Evolutionary conservation across 1,140 invertebrate genomes (phyloP).

Genomic region (Probaryconus sp.): DNA sequence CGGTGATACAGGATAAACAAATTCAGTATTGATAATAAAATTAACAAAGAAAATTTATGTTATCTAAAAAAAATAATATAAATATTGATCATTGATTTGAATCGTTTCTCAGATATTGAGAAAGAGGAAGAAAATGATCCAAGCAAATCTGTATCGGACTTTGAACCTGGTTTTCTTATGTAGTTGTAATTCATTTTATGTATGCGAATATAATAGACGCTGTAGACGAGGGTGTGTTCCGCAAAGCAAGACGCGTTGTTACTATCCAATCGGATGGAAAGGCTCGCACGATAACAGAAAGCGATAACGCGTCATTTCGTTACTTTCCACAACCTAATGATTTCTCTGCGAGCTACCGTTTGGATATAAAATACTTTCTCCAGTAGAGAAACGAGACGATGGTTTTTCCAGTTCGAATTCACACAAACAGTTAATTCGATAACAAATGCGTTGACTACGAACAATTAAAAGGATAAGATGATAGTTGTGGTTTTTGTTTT

Average conservation of each 20-base stretch:
- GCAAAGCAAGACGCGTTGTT: conserved; percentile 11
- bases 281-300: conserved; percentile 58
- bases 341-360: conserved; percentile 57
- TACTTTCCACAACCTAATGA: conserved; percentile 63
- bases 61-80: too few relatives aligned
- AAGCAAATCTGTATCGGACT: conserved; percentile 51
- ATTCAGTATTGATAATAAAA: too few relatives aligned
- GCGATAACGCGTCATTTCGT: conserved; percentile 62
- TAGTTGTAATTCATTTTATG: conserved; percentile 1
- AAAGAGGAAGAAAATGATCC: too few relatives aligned
- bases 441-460: not conserved
- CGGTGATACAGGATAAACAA: too few relatives aligned
- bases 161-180: conserved; percentile 5
- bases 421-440: conserved; percentile 40
- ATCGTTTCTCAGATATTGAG: too few relatives aligned
- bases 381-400: conserved; percentile 59
- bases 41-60: too few relatives aligned
- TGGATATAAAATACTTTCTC: conserved; percentile 60
- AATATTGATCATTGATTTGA: too few relatives aligned
- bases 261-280: conserved; percentile 42
- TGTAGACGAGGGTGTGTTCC: conserved; percentile 16
- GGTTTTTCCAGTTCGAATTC: conserved; percentile 46
- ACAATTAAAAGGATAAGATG: conserved; percentile 6
- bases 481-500: too few relatives aligned
- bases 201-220: not conserved